phyloP scores from a whole-genome alignment of 2,797 vertebrate species.

The Cheirogaleus major region DNA sequence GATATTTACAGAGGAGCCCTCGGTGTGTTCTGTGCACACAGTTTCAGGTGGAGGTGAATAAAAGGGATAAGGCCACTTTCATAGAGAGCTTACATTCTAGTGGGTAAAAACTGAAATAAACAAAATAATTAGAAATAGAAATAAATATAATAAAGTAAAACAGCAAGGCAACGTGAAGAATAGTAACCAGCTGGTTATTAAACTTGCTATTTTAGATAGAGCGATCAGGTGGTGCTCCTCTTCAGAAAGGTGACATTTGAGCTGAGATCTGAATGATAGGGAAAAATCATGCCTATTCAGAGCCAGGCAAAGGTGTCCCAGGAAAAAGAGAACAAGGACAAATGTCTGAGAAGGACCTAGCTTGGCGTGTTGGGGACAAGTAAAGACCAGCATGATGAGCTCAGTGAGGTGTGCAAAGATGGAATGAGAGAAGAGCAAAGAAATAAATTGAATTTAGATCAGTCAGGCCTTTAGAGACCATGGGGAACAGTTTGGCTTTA shows the following conservation, averaged over 20 bases:
- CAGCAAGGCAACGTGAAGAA: background rate
- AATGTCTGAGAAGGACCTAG: background rate
- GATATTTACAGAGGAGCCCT: background rate
- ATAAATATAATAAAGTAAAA: conserved; percentile 7
- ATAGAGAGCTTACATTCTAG: background rate
- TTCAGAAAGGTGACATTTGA: background rate
- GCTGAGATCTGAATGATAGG: background rate
- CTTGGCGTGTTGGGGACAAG: background rate
- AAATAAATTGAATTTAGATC: background rate
- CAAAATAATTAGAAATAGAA: background rate
- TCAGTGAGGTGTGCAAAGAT: background rate
- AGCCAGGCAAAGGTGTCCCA: background rate
- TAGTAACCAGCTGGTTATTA: background rate
- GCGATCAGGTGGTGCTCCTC: background rate
- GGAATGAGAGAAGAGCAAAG: background rate
- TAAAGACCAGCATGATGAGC: background rate
- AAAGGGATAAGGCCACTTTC: background rate
- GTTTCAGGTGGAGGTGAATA: background rate
- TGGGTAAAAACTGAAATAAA: background rate
- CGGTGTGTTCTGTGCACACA: background rate
- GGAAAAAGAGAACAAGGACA: background rate
- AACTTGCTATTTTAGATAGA: background rate
- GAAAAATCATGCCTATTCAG: background rate
- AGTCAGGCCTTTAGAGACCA: background rate
- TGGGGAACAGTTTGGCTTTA: background rate